Evolutionary conservation across 2,797 vertebrate genomes (phyloP).

Genomic region (Myiotriccus ornatus): DNA sequence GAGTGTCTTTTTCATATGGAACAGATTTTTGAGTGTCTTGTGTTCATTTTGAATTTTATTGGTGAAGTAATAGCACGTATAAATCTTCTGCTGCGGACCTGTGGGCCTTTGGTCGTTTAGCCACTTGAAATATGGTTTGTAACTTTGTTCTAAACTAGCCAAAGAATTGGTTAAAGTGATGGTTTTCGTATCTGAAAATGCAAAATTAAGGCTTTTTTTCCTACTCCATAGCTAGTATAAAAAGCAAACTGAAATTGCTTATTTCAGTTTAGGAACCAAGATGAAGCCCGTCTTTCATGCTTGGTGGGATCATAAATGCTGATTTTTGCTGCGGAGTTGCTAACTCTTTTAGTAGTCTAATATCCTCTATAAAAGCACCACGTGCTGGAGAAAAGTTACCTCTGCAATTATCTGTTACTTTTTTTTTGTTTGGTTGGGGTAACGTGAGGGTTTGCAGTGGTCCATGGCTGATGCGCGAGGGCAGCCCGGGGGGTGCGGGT

Average conservation of each 20-base stretch:
- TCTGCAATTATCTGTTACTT: not conserved
- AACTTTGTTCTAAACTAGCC: not conserved
- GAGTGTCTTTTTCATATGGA: not conserved
- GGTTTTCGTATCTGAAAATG: not conserved
- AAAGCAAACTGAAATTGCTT: not conserved
- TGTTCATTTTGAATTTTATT: not conserved
- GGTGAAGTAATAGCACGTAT: not conserved
- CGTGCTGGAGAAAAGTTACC: not conserved
- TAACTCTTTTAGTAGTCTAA: not conserved
- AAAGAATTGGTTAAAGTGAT: not conserved
- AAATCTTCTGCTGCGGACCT: not conserved
- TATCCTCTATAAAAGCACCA: not conserved
- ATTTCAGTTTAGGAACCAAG: not conserved
- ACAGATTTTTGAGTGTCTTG: not conserved
- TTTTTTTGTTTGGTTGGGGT: not conserved
- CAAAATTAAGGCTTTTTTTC: rapidly evolving
- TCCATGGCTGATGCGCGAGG: rapidly evolving
- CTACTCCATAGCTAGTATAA: not conserved
- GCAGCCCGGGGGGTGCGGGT: rapidly evolving
- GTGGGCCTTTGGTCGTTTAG: not conserved
- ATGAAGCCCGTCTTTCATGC: not conserved
- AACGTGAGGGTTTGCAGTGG: rapidly evolving
- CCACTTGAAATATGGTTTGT: not conserved
- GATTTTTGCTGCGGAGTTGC: not conserved
- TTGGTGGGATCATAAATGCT: not conserved